Evolutionary conservation across 1,140 invertebrate species (phyloP).

Genomic region (Drosophila navojoa): DNA sequence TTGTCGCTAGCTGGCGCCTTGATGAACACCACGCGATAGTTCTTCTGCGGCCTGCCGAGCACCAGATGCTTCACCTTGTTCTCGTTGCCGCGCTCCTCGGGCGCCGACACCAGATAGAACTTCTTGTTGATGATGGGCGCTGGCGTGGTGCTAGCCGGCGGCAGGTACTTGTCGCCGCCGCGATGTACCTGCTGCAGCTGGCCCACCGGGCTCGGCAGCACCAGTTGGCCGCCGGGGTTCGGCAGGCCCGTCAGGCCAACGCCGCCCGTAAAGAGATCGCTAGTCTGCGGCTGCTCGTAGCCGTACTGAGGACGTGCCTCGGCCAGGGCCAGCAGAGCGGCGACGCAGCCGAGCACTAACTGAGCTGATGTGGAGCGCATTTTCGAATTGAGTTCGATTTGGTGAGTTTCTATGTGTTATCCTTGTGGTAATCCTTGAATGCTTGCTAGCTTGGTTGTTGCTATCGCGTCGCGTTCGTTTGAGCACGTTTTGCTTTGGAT

Average conservation of each 20-base stretch:
- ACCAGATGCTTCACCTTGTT: constrained; percentile 76
- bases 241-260: constrained; percentile 12
- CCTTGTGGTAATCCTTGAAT: constrained; percentile 26
- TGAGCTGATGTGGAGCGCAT: constrained; percentile 25
- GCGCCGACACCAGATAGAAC: constrained; percentile 80
- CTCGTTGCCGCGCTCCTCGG: constrained; percentile 73
- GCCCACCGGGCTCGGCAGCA: constrained; percentile 2
- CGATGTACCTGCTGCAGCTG: constrained; percentile 45
- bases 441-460: background rate
- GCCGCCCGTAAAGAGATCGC: constrained; percentile 35
- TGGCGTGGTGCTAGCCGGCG: constrained; percentile 70
- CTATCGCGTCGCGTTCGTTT: constrained; percentile 35
- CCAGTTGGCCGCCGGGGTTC: constrained; percentile 5
- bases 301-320: constrained; percentile 74
- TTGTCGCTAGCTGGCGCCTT: constrained; percentile 91
- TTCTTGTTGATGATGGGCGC: constrained; percentile 80
- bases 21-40: constrained; percentile 95
- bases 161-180: constrained; percentile 79
- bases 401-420: constrained; percentile 25
- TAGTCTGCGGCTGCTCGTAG: constrained; percentile 59
- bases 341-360: constrained; percentile 29
- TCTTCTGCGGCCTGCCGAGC: constrained; percentile 88
- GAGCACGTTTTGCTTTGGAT: constrained; percentile 44
- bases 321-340: constrained; percentile 40
- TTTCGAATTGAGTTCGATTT: background rate